These are phyloP conservation scores for Menidia menidia DNA, from an alignment of 2,797 vertebrate species.

Conservation along the genomic window DNA sequence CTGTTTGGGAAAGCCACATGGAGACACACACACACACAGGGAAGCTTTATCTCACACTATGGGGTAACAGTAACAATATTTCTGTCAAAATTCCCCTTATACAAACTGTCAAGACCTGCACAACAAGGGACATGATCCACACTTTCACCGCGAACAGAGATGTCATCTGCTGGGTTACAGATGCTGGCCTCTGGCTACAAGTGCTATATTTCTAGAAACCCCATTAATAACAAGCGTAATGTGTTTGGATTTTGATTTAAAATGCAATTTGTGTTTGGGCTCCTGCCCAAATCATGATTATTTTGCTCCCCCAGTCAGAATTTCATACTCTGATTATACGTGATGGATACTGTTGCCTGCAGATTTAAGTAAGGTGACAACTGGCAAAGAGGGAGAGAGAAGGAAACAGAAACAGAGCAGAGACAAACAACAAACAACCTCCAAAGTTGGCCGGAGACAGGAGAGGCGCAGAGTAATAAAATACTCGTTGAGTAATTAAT, in stretches of 20 bases:
- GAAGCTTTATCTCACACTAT: neutral
- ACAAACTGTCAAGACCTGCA: neutral
- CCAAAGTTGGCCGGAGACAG: constrained; percentile 8
- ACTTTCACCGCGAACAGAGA: constrained; percentile 10
- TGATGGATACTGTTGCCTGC: constrained; percentile 41
- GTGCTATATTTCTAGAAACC: constrained; percentile 10
- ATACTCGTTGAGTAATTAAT: constrained; percentile 51
- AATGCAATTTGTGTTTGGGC: constrained; percentile 31
- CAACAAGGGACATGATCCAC: neutral
- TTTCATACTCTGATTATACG: constrained; percentile 37
- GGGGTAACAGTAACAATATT: neutral
- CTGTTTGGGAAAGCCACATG: too few species aligned
- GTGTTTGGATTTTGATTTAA: constrained; percentile 25
- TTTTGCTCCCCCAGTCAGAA: constrained; percentile 26
- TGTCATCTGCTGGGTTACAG: constrained; percentile 8
- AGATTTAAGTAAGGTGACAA: constrained; percentile 28
- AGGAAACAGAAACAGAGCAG: constrained; percentile 6
- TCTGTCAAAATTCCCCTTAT: neutral
- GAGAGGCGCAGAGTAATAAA: constrained; percentile 30
- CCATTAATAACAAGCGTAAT: constrained; percentile 7
- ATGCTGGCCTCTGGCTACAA: constrained; percentile 4
- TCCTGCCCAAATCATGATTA: constrained; percentile 32
- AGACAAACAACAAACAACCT: constrained; percentile 27
- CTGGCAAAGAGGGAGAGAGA: constrained; percentile 17
- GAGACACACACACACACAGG: too few species aligned